phyloP scores from a whole-genome alignment of 2,113 vertebrate genomes.

The Rhombomys opimus region DNA sequence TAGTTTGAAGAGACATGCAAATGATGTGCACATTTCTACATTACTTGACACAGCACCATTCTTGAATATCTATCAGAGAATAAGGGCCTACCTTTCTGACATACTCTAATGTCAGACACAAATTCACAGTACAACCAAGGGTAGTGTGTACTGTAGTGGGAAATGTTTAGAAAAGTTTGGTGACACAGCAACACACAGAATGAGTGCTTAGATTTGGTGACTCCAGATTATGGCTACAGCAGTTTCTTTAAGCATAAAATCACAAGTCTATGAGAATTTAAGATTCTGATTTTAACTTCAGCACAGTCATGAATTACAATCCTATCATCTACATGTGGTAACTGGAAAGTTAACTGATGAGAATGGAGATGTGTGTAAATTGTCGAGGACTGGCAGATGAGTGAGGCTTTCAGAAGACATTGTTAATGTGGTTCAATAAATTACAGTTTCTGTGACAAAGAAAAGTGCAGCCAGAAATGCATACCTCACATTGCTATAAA shows the following conservation, averaged over 20 bases:
- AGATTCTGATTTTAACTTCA: slow-evolving; percentile 41
- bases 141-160: not conserved
- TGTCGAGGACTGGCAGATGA: slow-evolving; percentile 70
- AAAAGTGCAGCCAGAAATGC: slow-evolving; percentile 67
- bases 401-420: slow-evolving; percentile 70
- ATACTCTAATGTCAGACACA: not conserved
- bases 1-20: not conserved
- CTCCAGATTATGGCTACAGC: not conserved
- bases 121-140: not conserved
- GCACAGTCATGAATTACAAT: slow-evolving; percentile 58
- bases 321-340: slow-evolving; percentile 54
- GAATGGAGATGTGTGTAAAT: slow-evolving; percentile 70
- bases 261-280: slow-evolving; percentile 41
- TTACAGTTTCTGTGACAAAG: slow-evolving; percentile 73
- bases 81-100: not conserved
- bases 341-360: slow-evolving; percentile 76
- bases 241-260: slow-evolving; percentile 34
- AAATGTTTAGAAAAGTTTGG: not conserved
- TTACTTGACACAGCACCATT: not conserved
- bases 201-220: not conserved
- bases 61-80: not conserved
- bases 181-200: not conserved
- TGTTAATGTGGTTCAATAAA: slow-evolving; percentile 72
- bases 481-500: slow-evolving; percentile 66
- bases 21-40: not conserved